phyloP scores from a whole-genome alignment of 2,113 vertebrate genomes.

The Poeciliopsis turrubarensis region DNA sequence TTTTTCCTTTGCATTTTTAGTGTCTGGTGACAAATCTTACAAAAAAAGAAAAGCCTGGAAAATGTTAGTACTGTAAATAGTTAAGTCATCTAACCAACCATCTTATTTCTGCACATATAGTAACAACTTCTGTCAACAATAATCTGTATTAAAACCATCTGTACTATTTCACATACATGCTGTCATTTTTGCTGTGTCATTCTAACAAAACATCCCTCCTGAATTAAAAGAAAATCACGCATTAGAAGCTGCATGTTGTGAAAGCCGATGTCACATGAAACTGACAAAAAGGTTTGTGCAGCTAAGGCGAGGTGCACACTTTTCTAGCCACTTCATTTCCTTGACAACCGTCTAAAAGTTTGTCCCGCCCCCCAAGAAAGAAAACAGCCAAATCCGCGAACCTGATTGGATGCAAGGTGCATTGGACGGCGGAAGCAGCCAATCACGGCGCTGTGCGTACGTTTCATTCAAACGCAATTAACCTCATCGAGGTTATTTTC shows the following conservation, averaged over 20 bases:
- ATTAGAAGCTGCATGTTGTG: too few species aligned
- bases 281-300: not conserved
- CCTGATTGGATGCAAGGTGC: slow-evolving; percentile 31
- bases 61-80: too few species aligned
- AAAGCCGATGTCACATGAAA: too few species aligned
- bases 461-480: slow-evolving; percentile 46
- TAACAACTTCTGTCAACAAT: not conserved
- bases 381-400: not conserved
- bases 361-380: slow-evolving; percentile 4
- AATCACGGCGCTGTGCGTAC: slow-evolving; percentile 46
- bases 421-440: slow-evolving; percentile 1
- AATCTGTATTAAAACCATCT: not conserved
- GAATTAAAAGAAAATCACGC: too few species aligned
- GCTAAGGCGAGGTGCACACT: too few species aligned
- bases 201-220: not conserved
- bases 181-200: not conserved
- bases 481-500: not conserved
- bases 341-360: slow-evolving; percentile 3
- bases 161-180: not conserved
- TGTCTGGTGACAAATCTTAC: too few species aligned
- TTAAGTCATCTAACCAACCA: too few species aligned
- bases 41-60: too few species aligned
- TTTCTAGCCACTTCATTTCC: not conserved
- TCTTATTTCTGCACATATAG: too few species aligned
- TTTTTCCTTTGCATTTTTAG: too few species aligned